Evolutionary conservation across 2,888 invertebrate species (phyloP).

Genomic region (Agrotis clavis): DNA sequence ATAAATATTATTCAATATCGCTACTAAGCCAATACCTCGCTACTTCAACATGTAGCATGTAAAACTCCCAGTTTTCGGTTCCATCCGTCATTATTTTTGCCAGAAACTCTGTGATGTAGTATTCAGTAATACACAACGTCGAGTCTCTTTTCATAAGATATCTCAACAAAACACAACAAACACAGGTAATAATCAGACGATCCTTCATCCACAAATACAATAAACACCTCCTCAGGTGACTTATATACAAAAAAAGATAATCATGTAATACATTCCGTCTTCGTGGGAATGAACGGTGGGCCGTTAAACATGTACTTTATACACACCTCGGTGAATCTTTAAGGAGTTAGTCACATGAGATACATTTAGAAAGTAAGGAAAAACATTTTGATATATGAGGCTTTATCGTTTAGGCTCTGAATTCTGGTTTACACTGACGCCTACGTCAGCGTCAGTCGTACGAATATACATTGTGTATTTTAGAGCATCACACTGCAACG

Average conservation of each 20-base stretch:
- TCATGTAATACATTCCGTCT: conserved; percentile 46
- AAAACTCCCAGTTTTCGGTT: not conserved
- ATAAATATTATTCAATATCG: too few species aligned
- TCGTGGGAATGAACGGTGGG: conserved; percentile 50
- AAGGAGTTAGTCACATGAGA: conserved; percentile 23
- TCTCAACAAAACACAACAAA: conserved; percentile 2
- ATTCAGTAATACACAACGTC: not conserved
- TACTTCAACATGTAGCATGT: not conserved
- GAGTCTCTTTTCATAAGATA: not conserved
- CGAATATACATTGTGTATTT: too few species aligned
- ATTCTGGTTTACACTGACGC: too few species aligned
- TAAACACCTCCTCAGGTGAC: conserved; percentile 43
- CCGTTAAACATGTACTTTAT: conserved; percentile 41
- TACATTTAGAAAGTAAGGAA: not conserved
- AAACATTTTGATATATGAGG: not conserved
- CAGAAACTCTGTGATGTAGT: not conserved
- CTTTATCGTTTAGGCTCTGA: too few species aligned
- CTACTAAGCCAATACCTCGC: too few species aligned
- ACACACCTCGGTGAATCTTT: conserved; percentile 24
- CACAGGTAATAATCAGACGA: conserved; percentile 27
- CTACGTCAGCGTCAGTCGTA: too few species aligned
- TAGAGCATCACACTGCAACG: too few species aligned
- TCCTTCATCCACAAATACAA: conserved; percentile 35
- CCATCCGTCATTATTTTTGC: not conserved
- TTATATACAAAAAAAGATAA: conserved; percentile 44